Base-by-base conservation (phyloP, 2,113 vertebrate genomes). In the Petrocephalus microphthalmus region DNA sequence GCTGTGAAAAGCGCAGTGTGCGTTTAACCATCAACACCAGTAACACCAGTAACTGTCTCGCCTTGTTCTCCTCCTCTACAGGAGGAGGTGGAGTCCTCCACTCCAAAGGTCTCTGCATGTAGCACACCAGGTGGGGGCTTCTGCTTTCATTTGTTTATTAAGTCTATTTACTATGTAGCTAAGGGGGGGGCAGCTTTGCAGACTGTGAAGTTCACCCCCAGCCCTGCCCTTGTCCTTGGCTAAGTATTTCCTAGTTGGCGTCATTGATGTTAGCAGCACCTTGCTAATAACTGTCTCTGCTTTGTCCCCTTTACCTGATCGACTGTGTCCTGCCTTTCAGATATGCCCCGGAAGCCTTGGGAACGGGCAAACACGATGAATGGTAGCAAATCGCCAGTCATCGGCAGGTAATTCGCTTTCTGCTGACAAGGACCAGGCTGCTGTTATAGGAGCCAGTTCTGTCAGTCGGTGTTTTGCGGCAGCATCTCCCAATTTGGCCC, bases 361-460 rank as follows among this genome's bases (percentile, higher is more conserved):
- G 98, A 99, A 94, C 96, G 98, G 95, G 96, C 97, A 91, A 99
- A 96, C 91, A 97, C 97, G 88, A 95, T 99, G 96, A 99, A 99
- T 81, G 98, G 98, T 95, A 99, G 97, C 97, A 99, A 99, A 93
- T 99, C 98, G 42, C 98, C 98, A 88, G 97, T 99, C 90, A 99
- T 99, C 71, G 98, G 98, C 96, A 99, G 98, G 98, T 99, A 98
- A 17, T 52, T 86, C 0, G 37, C 7, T n/a, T 54, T 60, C 49
- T 56, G n/a, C 13, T 53, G 5, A 37, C 2, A 20, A 37, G n/a
- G 17, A 20, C 17, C 20, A 22, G 6, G 0, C 7, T 37, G 17
- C 85, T 33, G 33, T n/a, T 60, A 2, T 22, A 15, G 25, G 2
- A 45, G 33, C 15, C 15, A 45, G 3, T 86, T 60, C 15, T 6